Evolutionary conservation across 2,113 vertebrate species (phyloP), one percentile per base, ranked within the genome.

Genomic region (Percopsis transmontana): DNA sequence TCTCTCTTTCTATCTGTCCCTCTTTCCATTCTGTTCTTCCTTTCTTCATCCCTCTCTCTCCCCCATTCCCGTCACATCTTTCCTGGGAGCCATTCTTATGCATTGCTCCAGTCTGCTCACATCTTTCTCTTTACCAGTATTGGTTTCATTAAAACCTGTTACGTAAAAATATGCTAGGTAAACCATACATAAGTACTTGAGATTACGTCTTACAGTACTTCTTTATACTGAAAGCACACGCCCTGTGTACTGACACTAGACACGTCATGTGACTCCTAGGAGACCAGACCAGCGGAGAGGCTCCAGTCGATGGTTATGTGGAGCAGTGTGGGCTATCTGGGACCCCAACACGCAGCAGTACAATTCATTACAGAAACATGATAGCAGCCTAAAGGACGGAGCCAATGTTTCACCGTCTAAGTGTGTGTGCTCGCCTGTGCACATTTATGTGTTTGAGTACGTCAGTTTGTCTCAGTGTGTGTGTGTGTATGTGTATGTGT

Each of bases 301-400:
- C 11, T 14, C 19, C 56, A 62, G 59, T 60, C 59, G 18, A 56
- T 55, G 53, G 45, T 57, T 54, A 66, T 63, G 55, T 52, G n/a
- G 60, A 50, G 63, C 66, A 62, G 66, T 56, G 75, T 64, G 52
- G 80, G 79, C 79, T 76, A 74, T 70, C 51, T 71, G 66, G 74
- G 76, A 85, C 18, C 65, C 72, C 79, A 66, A 16, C 67, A 70
- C n/a, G n/a, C 61, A 74, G 60, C 24, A 19, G 59, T 66, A 70
- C 70, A 79, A 77, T 79, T 86, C 79, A 88, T 88, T 86, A 87
- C 56, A 54, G 83, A 82, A 87, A 87, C 77, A 64, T 27, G 79
- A 89, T 77, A 77, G 76, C 62, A 47, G 68, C 74, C 76, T 63
- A 64, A 64, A 69, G 76, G 27, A 74, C 69, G 13, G n/a, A 73